Evolutionary conservation across 1,140 invertebrate genomes (phyloP).

Genomic region (Linepithema humile): DNA sequence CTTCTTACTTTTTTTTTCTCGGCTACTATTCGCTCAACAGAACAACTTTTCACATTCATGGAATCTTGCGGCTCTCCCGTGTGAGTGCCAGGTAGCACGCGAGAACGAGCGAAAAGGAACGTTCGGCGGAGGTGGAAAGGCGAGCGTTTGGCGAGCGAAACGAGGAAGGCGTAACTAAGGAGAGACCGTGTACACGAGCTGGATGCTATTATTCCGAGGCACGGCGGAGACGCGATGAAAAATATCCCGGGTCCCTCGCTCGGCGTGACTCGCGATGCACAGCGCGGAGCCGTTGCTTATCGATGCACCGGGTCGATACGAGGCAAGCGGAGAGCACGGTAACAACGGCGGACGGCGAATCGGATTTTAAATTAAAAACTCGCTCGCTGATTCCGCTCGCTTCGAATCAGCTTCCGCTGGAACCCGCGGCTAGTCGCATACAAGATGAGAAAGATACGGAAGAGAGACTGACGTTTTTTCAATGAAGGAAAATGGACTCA

Average conservation of each 20-base stretch:
- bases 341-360: conserved; percentile 33
- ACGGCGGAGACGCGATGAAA: conserved; percentile 40
- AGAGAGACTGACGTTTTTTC: not conserved
- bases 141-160: conserved; percentile 18
- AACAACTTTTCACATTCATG: conserved; percentile 73
- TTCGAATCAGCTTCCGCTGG: not conserved
- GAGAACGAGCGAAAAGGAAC: not conserved
- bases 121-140: not conserved
- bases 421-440: not conserved
- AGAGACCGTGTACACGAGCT: conserved; percentile 1
- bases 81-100: not conserved
- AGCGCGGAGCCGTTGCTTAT: conserved; percentile 35
- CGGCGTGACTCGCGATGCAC: conserved; percentile 32
- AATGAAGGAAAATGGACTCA: conserved; percentile 14
- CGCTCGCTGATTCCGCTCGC: conserved; percentile 18
- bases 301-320: conserved; percentile 48
- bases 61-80: conserved; percentile 62
- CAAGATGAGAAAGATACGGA: not conserved
- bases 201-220: conserved; percentile 46
- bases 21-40: conserved; percentile 37
- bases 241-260: conserved; percentile 14
- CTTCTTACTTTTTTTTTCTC: not conserved
- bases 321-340: conserved; percentile 1
- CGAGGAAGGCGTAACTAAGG: conserved; percentile 42
- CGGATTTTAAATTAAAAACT: conserved; percentile 53